Evolutionary conservation across 2,888 invertebrate species (phyloP), one percentile per base, ranked within the genome.

Genomic region (Agrochola macilenta): DNA sequence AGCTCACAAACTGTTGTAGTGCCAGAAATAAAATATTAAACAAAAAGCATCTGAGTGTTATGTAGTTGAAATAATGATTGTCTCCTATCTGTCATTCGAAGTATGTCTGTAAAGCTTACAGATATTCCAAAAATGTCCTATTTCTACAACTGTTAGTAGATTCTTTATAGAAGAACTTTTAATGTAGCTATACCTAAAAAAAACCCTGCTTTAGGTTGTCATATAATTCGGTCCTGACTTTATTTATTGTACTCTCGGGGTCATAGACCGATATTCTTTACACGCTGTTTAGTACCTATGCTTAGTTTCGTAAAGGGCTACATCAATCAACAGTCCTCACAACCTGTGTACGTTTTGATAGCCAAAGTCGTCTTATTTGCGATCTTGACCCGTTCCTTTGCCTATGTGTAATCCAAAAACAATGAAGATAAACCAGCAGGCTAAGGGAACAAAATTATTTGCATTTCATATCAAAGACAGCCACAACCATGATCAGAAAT

Each of bases 201-300:
- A 74, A 76, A 74, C 80, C 77, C 80, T 77, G 85, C 79, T 87
- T 77, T 69, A 79, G 20, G 58, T 82, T 64, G 65, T 65, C 43
- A 63, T 43, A 57, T 39, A n/a, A 30, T 60, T 46, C 58, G 30
- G 11, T 52, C 26, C 35, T 23, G 35, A 54, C 9, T 43, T 11
- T 4, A 43, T 23, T n/a, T 77, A 30, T n/a, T 43, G 9, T 39
- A n/a, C 20, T 69, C 17, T 61, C n/a, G 5, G 49, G 14, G 3
- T 23, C n/a, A 12, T 35, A n/a, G 26, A 73, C 12, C 5, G 23
- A 26, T 26, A 17, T 30, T 20, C 35, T 35, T 58, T 5, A 4
- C 17, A 52, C 8, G 5, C n/a, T 74, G 12, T 74, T 35, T 30
- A 46, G 30, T 43, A 11, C 43, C 11, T 58, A n/a, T 35, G n/a